phyloP scores from a whole-genome alignment of 1,140 invertebrate species.

The Heterodera carotae region DNA sequence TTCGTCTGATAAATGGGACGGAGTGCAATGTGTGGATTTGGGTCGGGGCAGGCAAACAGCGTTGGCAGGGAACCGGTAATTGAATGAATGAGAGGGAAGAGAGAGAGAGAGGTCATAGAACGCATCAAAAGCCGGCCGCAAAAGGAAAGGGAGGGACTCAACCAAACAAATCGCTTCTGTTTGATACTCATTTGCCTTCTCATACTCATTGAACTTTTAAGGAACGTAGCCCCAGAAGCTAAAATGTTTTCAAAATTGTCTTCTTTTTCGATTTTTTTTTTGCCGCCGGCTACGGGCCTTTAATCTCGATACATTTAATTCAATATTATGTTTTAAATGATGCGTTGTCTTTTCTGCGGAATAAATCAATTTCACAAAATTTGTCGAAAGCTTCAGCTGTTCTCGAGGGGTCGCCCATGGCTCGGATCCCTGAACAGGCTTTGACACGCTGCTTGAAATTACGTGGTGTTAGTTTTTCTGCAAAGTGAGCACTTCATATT shows the following conservation, averaged over 20 bases:
- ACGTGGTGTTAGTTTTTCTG: constrained; percentile 44
- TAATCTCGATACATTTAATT: background rate
- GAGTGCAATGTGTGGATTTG: constrained; percentile 62
- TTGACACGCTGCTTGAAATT: constrained; percentile 47
- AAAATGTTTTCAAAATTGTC: background rate
- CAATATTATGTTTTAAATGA: background rate
- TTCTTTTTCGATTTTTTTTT: background rate
- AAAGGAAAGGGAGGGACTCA: too few relatives aligned
- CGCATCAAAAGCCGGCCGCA: constrained; percentile 23
- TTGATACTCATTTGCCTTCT: background rate
- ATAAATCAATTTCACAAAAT: constrained; percentile 6
- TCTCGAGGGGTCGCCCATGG: constrained; percentile 32
- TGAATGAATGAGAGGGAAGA: background rate
- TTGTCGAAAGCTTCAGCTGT: constrained; percentile 32
- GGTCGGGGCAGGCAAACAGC: constrained; percentile 36
- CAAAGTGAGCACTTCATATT: constrained; percentile 31
- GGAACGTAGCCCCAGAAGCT: background rate
- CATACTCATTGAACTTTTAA: background rate
- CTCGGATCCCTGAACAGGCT: constrained; percentile 31
- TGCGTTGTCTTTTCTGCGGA: background rate
- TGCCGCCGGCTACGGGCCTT: background rate
- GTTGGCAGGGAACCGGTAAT: constrained; percentile 50
- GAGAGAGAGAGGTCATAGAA: constrained; percentile 25
- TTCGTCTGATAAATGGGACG: constrained; percentile 52
- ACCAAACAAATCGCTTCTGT: background rate